Evolutionary conservation across 2,888 invertebrate species (phyloP), one percentile per base, ranked within the genome.

Genomic region (Drosophila pegasa): DNA sequence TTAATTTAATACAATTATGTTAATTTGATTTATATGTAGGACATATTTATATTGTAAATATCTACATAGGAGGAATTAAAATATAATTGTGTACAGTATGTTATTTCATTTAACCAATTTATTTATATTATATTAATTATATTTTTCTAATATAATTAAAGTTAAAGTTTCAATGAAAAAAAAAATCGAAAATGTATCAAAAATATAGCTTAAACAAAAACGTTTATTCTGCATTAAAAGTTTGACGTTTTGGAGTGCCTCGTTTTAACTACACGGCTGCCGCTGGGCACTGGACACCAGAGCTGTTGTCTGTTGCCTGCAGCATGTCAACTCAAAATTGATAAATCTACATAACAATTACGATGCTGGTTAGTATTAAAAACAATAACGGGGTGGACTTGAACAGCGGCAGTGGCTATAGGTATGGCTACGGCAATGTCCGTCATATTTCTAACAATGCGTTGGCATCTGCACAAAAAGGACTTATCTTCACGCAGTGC

Each of bases 301-400:
- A 41, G 74, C 57, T 58, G 76, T 58, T 40, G 71, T 56, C 45
- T 71, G 57, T 22, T 12, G 64, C 45, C 20, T 38, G 47, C 41
- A 25, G 58, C 60, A 45, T 79, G 86, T 58, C 72, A 75, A 67
- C 57, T 79, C 74, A 68, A 71, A 71, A 76, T 84, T 74, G 78
- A 77, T 80, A 79, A 86, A 86, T 87, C 81, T 83, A 69, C 87
- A 87, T 83, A 87, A 87, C 84, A 84, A 87, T 83, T 87, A 87
- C 81, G 79, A 74, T 79, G 72, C 78, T 83, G 74, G 77, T 86
- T 74, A 71, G 70, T 71, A 80, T 80, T 86, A 77, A 84, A 80
- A 83, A 83, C 87, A 78, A 83, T 77, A 80, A 77, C 76, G 64
- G 61, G 62, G 52, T 25, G 37, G 38, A 60, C 41, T 50, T 50